Conservation (phyloP, 2,888 invertebrate genomes). For the Eueremaeus valkanovi region DNA sequence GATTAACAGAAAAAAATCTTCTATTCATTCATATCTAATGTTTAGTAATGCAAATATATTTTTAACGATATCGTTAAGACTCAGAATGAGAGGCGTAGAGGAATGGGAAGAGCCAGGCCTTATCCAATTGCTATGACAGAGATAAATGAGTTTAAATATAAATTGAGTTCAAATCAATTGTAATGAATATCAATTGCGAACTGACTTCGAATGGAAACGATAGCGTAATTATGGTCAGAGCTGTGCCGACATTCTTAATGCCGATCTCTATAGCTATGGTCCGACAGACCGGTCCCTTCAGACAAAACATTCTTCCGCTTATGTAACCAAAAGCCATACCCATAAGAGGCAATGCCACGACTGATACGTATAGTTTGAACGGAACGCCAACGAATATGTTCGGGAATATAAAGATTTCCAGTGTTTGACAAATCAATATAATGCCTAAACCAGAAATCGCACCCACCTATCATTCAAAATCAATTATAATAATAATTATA, state of each 20-base stretch:
- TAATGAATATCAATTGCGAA: no score
- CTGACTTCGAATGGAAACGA: slow-evolving; percentile 48
- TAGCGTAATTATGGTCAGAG: slow-evolving; percentile 50
- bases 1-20: no score
- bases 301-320: slow-evolving; percentile 48
- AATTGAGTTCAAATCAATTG: no score
- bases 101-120: slow-evolving; percentile 48
- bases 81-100: slow-evolving; percentile 48
- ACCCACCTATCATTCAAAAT: slow-evolving; percentile 49
- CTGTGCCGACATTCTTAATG: slow-evolving; percentile 51
- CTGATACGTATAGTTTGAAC: slow-evolving; percentile 49
- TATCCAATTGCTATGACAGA: slow-evolving; percentile 43
- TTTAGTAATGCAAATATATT: no score
- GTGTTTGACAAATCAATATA: slow-evolving; percentile 48
- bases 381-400: slow-evolving; percentile 50
- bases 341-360: slow-evolving; percentile 49
- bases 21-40: no score
- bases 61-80: slow-evolving; percentile 44
- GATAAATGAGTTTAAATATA: background rate
- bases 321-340: slow-evolving; percentile 50
- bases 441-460: slow-evolving; percentile 50
- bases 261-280: slow-evolving; percentile 51
- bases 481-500: no score
- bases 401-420: slow-evolving; percentile 49
- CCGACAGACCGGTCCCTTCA: slow-evolving; percentile 47